A percentile compares a stretch with the other conserved stretches of the same genome.
These are phyloP conservation scores for Babylonia areolata DNA, from an alignment of 1,140 invertebrate genomes.

Conservation along the genomic window DNA sequence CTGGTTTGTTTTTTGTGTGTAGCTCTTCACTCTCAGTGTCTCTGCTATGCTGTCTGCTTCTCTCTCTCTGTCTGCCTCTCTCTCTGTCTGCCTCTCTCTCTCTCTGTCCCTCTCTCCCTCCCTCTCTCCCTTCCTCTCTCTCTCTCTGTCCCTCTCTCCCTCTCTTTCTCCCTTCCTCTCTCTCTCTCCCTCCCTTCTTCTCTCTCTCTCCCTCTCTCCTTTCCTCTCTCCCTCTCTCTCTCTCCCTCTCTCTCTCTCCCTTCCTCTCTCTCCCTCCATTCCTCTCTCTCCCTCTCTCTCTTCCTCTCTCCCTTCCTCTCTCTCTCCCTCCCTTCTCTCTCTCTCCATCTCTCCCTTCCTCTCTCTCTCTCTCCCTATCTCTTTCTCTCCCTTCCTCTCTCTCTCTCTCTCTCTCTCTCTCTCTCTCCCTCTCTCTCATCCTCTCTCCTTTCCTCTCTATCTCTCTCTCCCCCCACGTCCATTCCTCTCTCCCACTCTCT, in stretches of 20 bases:
- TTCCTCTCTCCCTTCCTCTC: not conserved
- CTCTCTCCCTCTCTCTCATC: too few relatives aligned
- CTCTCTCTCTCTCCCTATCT: not conserved
- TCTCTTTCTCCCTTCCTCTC: not conserved
- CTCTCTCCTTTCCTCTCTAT: too few relatives aligned
- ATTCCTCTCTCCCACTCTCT: too few relatives aligned
- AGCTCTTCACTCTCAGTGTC: not conserved
- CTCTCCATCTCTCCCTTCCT: not conserved
- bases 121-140: not conserved
- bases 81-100: not conserved
- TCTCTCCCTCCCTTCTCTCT: not conserved
- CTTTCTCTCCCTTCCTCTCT: too few relatives aligned
- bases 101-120: not conserved
- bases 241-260: not conserved
- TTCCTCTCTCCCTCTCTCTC: not conserved
- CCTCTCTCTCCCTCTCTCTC: not conserved
- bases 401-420: too few relatives aligned
- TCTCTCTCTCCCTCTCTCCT: not conserved
- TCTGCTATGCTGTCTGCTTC: too few relatives aligned
- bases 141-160: not conserved
- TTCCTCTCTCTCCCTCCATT: not conserved
- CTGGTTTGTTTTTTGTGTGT: too few relatives aligned
- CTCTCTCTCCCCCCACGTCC: too few relatives aligned
- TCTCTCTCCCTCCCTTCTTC: not conserved
- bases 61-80: not conserved